Percentiles rank a stretch among this genome's conserved stretches.
These are phyloP conservation scores for Dreissena rostriformis DNA, from an alignment of 1,140 invertebrate species.

Conservation along the genomic window DNA sequence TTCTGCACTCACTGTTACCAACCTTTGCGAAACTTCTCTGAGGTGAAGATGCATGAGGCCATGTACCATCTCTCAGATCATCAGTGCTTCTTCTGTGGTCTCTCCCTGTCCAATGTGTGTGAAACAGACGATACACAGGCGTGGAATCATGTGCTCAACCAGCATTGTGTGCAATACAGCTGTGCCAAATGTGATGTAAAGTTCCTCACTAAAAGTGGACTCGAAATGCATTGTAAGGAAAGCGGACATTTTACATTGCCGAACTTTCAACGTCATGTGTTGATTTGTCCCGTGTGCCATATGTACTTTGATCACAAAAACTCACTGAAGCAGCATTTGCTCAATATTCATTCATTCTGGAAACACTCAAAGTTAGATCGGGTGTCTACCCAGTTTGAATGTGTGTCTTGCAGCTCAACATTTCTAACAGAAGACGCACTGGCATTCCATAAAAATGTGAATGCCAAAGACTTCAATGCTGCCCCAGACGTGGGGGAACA, in stretches of 20 bases:
- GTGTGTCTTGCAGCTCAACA: background rate
- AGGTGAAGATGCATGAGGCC: conserved; percentile 2
- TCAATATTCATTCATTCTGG: background rate
- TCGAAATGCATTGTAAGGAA: conserved; percentile 13
- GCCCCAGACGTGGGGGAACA: background rate
- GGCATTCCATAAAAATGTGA: background rate
- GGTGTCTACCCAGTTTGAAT: background rate
- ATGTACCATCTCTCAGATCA: conserved; percentile 1
- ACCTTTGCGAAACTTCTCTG: background rate
- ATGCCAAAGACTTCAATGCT: background rate
- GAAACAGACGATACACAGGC: background rate
- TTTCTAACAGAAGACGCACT: background rate
- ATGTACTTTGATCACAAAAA: background rate
- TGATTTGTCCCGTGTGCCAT: background rate
- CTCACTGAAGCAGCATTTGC: background rate
- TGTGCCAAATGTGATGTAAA: conserved; percentile 6
- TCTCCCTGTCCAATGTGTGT: background rate
- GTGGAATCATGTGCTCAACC: conserved; percentile 1
- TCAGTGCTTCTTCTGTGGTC: conserved; percentile 41
- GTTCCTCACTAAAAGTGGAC: conserved; percentile 2
- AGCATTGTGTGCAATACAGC: background rate
- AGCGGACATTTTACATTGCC: background rate
- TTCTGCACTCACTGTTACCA: conserved; percentile 22
- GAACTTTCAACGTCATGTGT: background rate
- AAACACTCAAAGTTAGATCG: background rate